Conservation (phyloP, 1,140 invertebrate species). For the Mesaphorura yosii region DNA sequence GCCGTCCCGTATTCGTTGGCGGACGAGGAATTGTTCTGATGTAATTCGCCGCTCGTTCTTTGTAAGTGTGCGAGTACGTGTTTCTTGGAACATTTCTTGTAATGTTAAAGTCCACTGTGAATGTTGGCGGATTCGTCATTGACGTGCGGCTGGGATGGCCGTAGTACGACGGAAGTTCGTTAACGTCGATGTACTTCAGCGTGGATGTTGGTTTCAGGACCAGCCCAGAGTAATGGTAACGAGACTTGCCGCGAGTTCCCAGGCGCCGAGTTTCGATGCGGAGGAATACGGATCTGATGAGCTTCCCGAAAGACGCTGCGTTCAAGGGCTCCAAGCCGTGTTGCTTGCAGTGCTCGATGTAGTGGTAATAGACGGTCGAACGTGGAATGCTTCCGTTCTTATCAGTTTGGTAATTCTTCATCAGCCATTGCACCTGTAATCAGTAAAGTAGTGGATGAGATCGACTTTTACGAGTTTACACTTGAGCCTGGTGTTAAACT, state of each 20-base stretch:
- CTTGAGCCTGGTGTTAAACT: too few relatives aligned
- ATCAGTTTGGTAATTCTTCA: slow-evolving; percentile 96
- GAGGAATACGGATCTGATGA: slow-evolving; percentile 94
- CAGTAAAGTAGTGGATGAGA: background rate
- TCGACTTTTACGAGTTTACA: background rate
- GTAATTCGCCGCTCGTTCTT: too few relatives aligned
- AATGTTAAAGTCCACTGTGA: too few relatives aligned
- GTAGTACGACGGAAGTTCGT: too few relatives aligned
- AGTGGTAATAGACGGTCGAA: slow-evolving; percentile 93
- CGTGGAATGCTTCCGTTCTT: slow-evolving; percentile 93
- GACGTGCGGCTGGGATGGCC: slow-evolving; percentile 3
- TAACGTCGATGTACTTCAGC: slow-evolving; percentile 51
- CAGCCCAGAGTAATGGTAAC: slow-evolving; percentile 99
- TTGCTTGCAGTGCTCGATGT: slow-evolving; percentile 85
- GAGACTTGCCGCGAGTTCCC: slow-evolving; percentile 94
- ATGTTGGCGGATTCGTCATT: too few relatives aligned
- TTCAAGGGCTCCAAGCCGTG: slow-evolving; percentile 95
- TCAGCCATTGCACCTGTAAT: slow-evolving; percentile 85
- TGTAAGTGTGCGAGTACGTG: too few relatives aligned
- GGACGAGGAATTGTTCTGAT: too few relatives aligned
- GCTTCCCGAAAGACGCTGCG: slow-evolving; percentile 96
- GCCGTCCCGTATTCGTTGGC: too few relatives aligned
- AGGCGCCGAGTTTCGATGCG: slow-evolving; percentile 83
- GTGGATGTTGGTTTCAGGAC: slow-evolving; percentile 79
- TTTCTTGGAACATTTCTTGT: too few relatives aligned